These are phyloP conservation scores for Ferrisia virgata DNA, from an alignment of 2,888 invertebrate species.

Conservation along the genomic window DNA sequence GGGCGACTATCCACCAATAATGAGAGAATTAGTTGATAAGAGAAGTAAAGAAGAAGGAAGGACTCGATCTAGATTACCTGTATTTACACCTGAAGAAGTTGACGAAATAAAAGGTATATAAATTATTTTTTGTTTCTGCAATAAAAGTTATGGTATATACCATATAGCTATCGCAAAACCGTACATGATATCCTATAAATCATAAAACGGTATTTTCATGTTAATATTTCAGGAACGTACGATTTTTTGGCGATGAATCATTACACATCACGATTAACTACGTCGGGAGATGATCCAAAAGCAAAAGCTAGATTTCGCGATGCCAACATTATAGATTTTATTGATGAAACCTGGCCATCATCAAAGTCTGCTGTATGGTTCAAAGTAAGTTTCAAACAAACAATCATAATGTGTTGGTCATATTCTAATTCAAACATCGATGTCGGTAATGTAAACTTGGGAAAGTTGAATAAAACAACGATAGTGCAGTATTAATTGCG, in stretches of 20 bases:
- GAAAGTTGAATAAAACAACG: too few species aligned
- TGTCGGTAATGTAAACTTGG: too few species aligned
- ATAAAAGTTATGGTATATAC: too few species aligned
- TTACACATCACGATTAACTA: constrained; percentile 62
- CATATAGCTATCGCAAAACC: too few species aligned
- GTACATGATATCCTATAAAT: not conserved
- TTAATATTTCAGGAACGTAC: constrained; percentile 56
- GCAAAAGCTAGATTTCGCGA: constrained; percentile 43
- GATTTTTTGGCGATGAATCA: constrained; percentile 75
- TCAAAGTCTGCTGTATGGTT: constrained; percentile 58
- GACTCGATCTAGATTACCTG: constrained; percentile 55
- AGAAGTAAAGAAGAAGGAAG: constrained; percentile 56
- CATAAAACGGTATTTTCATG: not conserved
- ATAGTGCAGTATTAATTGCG: too few species aligned
- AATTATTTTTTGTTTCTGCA: not conserved
- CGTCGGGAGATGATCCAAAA: constrained; percentile 43
- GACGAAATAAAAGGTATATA: constrained; percentile 55
- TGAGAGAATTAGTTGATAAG: constrained; percentile 55
- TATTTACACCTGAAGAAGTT: constrained; percentile 59
- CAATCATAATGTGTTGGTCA: too few species aligned
- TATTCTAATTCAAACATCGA: too few species aligned
- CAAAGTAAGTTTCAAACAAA: constrained; percentile 53
- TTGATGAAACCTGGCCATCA: constrained; percentile 58
- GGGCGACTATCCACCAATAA: constrained; percentile 59
- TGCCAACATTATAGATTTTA: constrained; percentile 50